Evolutionary conservation across 2,113 vertebrate genomes (phyloP), one percentile per base, ranked within the genome.

Genomic region (Pachycephala philippinensis): DNA sequence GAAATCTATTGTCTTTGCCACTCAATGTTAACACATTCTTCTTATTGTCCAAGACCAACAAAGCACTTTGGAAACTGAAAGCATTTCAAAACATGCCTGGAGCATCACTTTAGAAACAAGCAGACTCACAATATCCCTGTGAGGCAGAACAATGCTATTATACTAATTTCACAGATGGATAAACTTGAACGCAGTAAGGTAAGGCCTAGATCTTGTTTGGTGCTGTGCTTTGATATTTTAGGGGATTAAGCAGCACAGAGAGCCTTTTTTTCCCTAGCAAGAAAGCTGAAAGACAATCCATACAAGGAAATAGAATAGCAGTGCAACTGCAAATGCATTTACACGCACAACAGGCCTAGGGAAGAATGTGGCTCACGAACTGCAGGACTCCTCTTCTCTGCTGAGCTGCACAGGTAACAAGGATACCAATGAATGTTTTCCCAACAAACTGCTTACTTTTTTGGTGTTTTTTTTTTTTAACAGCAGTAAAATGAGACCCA

Each of bases 131-230:
- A 52, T 71, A 88, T 90, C 88, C 83, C 93, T 96, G 83, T 72
- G 85, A 97, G 90, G 88, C 95, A 96, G 95, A 97, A 94, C 95
- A 95, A 71, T 86, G 86, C 75, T 96, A 92, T 97, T 96, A 95
- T 92, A 93, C 92, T 94, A 96, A 97, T 97, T 97, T 97, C 96
- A 96, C 95, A 96, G 95, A 93, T 88, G 95, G 71, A 47, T 96
- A 92, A 95, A 81, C 79, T 60, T 78, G 60, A 88, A 92, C 31
- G 9, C 60, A 77, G 90, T 27, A 70, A 97, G 95, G 95, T 95
- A 92, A 89, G 93, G 83, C 52, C 64, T 81, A 52, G 79, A 96
- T 96, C 47, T 85, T 86, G 83, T 47, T 74, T 60, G 88, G 83
- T 86, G 70, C 56, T 71, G 79, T 60, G 76, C 60, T 93, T 91